Base-by-base conservation (phyloP, 1,140 invertebrate species). In the Parapsyche elsis region DNA sequence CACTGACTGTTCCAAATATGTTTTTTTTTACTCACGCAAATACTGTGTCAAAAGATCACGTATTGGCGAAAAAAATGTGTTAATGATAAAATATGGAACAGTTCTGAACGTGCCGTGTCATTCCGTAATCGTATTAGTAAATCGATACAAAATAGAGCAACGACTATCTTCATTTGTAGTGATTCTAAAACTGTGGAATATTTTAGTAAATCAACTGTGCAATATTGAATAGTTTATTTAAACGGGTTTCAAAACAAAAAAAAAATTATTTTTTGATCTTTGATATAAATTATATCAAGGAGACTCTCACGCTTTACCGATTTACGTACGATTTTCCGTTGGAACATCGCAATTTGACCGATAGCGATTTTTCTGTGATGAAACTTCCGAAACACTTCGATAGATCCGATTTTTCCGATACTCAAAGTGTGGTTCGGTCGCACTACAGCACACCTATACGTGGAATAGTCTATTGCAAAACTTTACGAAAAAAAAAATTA, bases 281-380 rank as follows among this genome's bases (percentile, higher is more conserved):
- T 38, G 30, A 38, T 38, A 38, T 38, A 38, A 4, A 38, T 38
- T 53, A 67, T 24, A 26, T 67, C 64, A 67, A 67, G 64, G 64
- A 67, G 64, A 30, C 14, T 67, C 64, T 67, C 64, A 67, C 64
- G 64, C 64, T 67, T 67, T 12, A 23, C 21, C 64, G 24, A 53
- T 67, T 67, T 26, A 9, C n/a, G 59, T 61, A 26, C 12, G 12
- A 14, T 23, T 67, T 67, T 67, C 21, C 9, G 21, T 26, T 23
- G 64, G 64, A 24, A 14, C 59, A 61, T 61, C n/a, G 59, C 21
- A 23, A 61, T 21, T 16, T 21, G 0, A 26, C 5, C 23, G 23
- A 23, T 23, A 23, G 9, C 64, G 9, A 24, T 61, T 21, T 61
- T n/a, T 12, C 64, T 10, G 24, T 67, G 21, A 0, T 23, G 64